Evolutionary conservation across 2,797 vertebrate species (phyloP), one percentile per base, ranked within the genome.

Genomic region (Hemibagrus guttatus): DNA sequence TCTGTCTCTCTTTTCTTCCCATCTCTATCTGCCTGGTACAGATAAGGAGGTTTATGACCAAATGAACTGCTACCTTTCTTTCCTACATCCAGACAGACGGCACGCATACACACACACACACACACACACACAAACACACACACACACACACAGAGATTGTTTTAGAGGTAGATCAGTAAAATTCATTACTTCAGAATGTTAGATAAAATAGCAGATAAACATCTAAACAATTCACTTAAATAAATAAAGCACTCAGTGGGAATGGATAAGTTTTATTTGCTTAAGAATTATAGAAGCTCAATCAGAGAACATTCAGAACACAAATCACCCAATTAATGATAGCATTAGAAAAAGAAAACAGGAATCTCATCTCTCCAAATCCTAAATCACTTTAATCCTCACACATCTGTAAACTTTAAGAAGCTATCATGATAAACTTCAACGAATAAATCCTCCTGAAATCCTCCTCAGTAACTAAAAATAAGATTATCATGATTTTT

Each of bases 41-140:
- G 98, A 99, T 99, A 99, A 99, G 96, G 92, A 93, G 93, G 94
- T 95, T 94, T 94, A 93, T 92, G 91, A 92, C 93, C 94, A 95
- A 96, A 95, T 93, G 89, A 91, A 92, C 90, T 89, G 89, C 91
- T 86, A 91, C 92, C 93, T 93, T 91, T 93, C 93, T 93, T 91
- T 93, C 87, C 58, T 84, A 80, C 23, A 52, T 79, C 92, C 91
- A 92, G 93, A 91, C 42, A 84, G 91, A 92, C 21, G n/a, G 26
- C 46, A 46, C 39, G 5, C 39, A 72, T 21, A 26, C 39, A 46
- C 69, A 26, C 39, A 46, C 39, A 49, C 7, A 26, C 46, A 49
- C 35, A 69, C 16, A 19, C n/a, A 19, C n/a, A 17, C 46, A 49
- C 2, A 49, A 2, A 49, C 46, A n/a, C 63, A 63, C 26, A 12